phyloP scores from a whole-genome alignment of 2,888 invertebrate species.

The Euplexia lucipara region DNA sequence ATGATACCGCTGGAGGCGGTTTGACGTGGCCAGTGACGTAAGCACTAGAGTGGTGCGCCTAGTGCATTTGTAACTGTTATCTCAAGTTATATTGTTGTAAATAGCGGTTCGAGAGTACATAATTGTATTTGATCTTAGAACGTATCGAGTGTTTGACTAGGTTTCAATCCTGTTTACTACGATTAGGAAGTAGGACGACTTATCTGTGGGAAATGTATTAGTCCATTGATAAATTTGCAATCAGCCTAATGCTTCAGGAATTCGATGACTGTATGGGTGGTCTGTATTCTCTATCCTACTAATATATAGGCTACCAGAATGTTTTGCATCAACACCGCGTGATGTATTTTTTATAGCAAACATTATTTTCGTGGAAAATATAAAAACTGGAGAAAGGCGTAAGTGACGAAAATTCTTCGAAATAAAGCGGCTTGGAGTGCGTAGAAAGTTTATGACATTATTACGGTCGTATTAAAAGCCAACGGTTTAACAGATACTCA shows the following conservation, averaged over 20 bases:
- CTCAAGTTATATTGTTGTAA: conserved; percentile 58
- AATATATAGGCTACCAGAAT: not conserved
- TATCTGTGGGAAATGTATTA: conserved; percentile 55
- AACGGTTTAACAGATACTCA: conserved; percentile 56
- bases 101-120: conserved; percentile 56
- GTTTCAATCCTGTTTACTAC: conserved; percentile 39
- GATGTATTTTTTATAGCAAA: conserved; percentile 38
- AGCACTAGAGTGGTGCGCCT: conserved; percentile 59
- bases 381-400: conserved; percentile 38
- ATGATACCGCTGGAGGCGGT: conserved; percentile 75
- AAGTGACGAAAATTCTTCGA: conserved; percentile 52
- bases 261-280: conserved; percentile 22
- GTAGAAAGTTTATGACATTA: conserved; percentile 58
- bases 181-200: conserved; percentile 51
- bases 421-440: conserved; percentile 43
- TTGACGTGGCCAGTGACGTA: conserved; percentile 69
- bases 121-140: conserved; percentile 54
- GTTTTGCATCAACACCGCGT: not conserved
- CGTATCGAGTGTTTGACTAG: conserved; percentile 53
- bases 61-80: conserved; percentile 61
- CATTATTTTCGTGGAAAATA: conserved; percentile 50
- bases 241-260: conserved; percentile 49
- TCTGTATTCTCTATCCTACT: conserved; percentile 13
- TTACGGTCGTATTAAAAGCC: conserved; percentile 45
- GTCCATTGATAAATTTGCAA: conserved; percentile 50